Evolutionary conservation across 2,113 vertebrate species (phyloP).

Genomic region (Lagopus leucura): DNA sequence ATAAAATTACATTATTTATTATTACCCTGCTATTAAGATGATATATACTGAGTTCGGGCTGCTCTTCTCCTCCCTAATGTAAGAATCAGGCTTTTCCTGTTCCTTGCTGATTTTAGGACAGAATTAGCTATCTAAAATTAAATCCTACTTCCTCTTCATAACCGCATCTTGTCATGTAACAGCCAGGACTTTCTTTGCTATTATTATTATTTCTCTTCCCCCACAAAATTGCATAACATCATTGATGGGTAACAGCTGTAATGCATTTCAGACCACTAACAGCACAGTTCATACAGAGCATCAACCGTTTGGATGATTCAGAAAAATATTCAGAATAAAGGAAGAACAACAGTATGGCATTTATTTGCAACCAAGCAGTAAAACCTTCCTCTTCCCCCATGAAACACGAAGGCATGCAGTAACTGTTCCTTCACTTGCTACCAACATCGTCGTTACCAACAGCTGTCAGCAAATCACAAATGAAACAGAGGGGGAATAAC

Average conservation of each 20-base stretch:
- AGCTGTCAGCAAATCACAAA: slow-evolving; percentile 41
- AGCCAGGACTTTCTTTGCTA: background rate
- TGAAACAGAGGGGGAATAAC: background rate
- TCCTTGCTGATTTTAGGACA: background rate
- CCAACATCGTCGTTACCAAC: background rate
- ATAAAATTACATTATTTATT: slow-evolving; percentile 48
- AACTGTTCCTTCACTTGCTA: slow-evolving; percentile 39
- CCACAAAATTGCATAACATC: background rate
- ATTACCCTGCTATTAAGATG: slow-evolving; percentile 36
- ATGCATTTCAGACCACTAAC: background rate
- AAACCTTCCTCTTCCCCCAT: background rate
- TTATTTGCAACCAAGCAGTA: background rate
- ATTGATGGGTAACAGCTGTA: background rate
- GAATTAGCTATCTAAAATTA: background rate
- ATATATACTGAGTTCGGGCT: background rate
- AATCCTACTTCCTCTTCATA: background rate
- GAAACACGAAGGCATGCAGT: background rate
- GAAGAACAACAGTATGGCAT: background rate
- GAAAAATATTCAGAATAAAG: background rate
- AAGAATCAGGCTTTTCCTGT: background rate
- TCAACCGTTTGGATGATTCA: background rate
- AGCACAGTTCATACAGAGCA: background rate
- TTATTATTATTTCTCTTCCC: background rate
- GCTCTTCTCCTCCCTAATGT: background rate
- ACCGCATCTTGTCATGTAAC: background rate